Evolutionary conservation across 2,888 invertebrate genomes (phyloP), one percentile per base, ranked within the genome.

Genomic region (Callinectes sapidus): DNA sequence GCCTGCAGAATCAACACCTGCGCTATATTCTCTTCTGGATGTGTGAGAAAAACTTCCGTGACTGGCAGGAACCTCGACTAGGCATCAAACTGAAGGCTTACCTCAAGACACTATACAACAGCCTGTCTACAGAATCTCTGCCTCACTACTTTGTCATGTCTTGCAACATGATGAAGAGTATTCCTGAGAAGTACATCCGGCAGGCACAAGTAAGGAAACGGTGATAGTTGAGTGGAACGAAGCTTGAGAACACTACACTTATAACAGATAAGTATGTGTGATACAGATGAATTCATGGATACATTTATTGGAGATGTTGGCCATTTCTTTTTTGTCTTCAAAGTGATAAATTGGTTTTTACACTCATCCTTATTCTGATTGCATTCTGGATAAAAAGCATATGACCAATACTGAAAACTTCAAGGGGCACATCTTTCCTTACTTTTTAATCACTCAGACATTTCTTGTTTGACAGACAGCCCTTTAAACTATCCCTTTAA

Each of bases 11-110:
- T 0, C 97, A 97, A 94, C 98, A 98, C 95, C 96, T 98, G 66
- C 97, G 97, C 91, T 97, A 97, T 94, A 97, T 97, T 95, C 95
- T 98, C 55, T 97, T 98, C 95, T 97, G 97, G 97, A 97, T 98
- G 96, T 97, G 97, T 95, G 98, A 98, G 95, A 96, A 97, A 93
- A 97, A 97, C 95, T 97, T 96, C 95, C 96, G 96, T 0, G 97
- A 96, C 93, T 98, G 98, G 97, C 97, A 97, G 0, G 97, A 97
- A 95, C 97, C 97, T 95, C 96, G 97, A 90, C 96, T 97, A 1
- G 98, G 98, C 2, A 97, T 97, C 95, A 97, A 97, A 42, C 95
- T 98, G 23, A 95, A 97, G 88, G 95, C 96, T 16, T 96, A 98
- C 94, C 96, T 98, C 13, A 96, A 96, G 89, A 96, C 96, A 23